Conservation (phyloP, 2,113 vertebrate genomes). For the Psittacula cyanocephala region DNA sequence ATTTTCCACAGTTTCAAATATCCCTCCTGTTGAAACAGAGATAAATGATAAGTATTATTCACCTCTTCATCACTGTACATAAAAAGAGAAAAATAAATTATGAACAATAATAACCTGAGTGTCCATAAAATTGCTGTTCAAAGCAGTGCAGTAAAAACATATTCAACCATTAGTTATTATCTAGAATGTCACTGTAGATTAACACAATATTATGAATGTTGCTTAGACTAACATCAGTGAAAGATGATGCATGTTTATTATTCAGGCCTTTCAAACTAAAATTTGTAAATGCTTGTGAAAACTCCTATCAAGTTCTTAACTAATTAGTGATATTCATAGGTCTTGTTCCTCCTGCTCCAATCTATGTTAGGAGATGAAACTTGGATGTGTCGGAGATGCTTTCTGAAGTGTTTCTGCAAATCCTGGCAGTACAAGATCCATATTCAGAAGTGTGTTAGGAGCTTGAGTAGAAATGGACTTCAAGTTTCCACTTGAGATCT, state of each 20-base stretch:
- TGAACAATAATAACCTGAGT: not conserved
- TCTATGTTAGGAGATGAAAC: not conserved
- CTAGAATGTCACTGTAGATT: not conserved
- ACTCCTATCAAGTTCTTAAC: not conserved
- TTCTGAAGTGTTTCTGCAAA: not conserved
- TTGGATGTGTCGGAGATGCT: not conserved
- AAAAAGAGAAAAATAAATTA: not conserved
- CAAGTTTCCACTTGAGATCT: not conserved
- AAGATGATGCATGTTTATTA: not conserved
- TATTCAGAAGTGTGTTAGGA: not conserved
- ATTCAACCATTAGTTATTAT: not conserved
- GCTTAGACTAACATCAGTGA: not conserved
- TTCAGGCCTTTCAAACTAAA: not conserved
- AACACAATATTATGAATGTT: not conserved
- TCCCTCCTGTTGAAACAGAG: constrained; percentile 86
- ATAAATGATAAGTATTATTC: constrained; percentile 53
- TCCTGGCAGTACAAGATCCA: not conserved
- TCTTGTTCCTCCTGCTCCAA: not conserved
- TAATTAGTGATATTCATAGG: not conserved
- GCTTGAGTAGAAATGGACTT: not conserved
- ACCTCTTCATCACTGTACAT: not conserved
- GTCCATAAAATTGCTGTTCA: not conserved
- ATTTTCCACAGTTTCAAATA: constrained; percentile 97
- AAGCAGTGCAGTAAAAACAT: not conserved
- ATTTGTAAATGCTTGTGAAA: not conserved